A percentile compares a stretch with the other conserved stretches of the same genome.
These are phyloP conservation scores for Labia minor DNA, from an alignment of 2,888 invertebrate genomes.

Conservation along the genomic window DNA sequence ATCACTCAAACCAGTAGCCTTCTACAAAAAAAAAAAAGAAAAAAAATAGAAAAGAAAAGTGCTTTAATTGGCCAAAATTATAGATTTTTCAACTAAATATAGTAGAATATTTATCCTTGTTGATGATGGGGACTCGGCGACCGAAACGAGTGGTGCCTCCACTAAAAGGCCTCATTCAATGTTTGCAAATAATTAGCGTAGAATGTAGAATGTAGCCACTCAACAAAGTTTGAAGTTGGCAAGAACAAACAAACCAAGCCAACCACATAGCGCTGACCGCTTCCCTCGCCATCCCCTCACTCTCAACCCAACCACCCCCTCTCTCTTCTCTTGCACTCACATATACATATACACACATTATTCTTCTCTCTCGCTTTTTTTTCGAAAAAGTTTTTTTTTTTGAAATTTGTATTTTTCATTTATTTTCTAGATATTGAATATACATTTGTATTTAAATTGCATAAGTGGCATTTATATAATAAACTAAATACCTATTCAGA, in stretches of 20 bases:
- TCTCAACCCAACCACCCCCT: too few relatives aligned
- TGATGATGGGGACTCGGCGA: background rate
- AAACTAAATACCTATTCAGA: too few relatives aligned
- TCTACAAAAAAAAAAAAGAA: too few relatives aligned
- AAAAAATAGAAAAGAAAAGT: too few relatives aligned
- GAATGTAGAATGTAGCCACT: constrained; percentile 13
- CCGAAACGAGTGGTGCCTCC: background rate
- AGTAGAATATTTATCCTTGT: background rate
- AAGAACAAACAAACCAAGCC: background rate
- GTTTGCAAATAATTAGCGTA: background rate
- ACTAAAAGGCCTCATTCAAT: background rate
- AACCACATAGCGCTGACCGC: background rate
- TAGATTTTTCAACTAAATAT: background rate
- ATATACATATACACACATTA: too few relatives aligned
- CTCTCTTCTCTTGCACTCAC: too few relatives aligned
- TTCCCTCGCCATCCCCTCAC: background rate
- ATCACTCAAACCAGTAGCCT: background rate
- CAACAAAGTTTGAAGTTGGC: background rate
- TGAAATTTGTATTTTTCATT: too few relatives aligned
- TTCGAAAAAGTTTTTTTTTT: too few relatives aligned
- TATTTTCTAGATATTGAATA: too few relatives aligned
- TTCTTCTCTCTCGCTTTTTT: too few relatives aligned
- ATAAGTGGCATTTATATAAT: too few relatives aligned
- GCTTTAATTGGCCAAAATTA: background rate
- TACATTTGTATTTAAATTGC: too few relatives aligned